Percentiles rank a stretch among this genome's conserved stretches.
These are phyloP conservation scores for Endotricha flammealis DNA, from an alignment of 2,888 invertebrate genomes.

Conservation along the genomic window DNA sequence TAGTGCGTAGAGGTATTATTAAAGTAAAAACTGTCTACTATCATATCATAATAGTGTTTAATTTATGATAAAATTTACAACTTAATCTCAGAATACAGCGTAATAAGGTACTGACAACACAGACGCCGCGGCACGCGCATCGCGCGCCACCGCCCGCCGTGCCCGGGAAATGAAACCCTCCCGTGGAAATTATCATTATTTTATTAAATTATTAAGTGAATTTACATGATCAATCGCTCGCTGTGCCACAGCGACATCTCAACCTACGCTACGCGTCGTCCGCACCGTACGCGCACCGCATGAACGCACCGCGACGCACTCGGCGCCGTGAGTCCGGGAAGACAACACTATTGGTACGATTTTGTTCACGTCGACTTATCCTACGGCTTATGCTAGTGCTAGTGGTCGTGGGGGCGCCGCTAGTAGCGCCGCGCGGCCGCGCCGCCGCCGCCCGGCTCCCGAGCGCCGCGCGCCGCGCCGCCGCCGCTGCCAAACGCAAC, in stretches of 20 bases:
- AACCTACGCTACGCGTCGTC: slow-evolving; percentile 22
- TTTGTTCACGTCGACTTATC: slow-evolving; percentile 28
- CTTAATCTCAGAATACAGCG: slow-evolving; percentile 37
- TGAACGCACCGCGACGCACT: slow-evolving; percentile 23
- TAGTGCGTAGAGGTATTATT: slow-evolving; percentile 33
- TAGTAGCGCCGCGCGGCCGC: slow-evolving; percentile 69
- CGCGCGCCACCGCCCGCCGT: slow-evolving; percentile 17
- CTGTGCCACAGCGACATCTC: slow-evolving; percentile 24
- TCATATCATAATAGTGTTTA: slow-evolving; percentile 45
- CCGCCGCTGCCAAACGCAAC: slow-evolving; percentile 52
- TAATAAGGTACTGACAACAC: slow-evolving; percentile 7
- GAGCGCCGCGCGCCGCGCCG: slow-evolving; percentile 50
- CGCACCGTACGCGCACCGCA: slow-evolving; percentile 20
- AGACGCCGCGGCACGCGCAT: slow-evolving; percentile 13
- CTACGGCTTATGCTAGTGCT: slow-evolving; percentile 27
- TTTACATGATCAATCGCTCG: slow-evolving; percentile 41
- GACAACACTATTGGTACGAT: slow-evolving; percentile 19
- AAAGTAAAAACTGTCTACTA: slow-evolving; percentile 31
- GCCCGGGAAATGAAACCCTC: slow-evolving; percentile 48
- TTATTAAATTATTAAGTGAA: slow-evolving; percentile 46
- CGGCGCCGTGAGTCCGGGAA: slow-evolving; percentile 20
- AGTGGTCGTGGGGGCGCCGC: slow-evolving; percentile 23
- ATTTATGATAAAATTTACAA: slow-evolving; percentile 47
- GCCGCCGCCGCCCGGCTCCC: slow-evolving; percentile 43
- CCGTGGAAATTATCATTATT: slow-evolving; percentile 40